Percentiles rank a stretch among this genome's conserved stretches.
Conservation (phyloP, 2,113 vertebrate genomes). For the Manacus vitellinus region DNA sequence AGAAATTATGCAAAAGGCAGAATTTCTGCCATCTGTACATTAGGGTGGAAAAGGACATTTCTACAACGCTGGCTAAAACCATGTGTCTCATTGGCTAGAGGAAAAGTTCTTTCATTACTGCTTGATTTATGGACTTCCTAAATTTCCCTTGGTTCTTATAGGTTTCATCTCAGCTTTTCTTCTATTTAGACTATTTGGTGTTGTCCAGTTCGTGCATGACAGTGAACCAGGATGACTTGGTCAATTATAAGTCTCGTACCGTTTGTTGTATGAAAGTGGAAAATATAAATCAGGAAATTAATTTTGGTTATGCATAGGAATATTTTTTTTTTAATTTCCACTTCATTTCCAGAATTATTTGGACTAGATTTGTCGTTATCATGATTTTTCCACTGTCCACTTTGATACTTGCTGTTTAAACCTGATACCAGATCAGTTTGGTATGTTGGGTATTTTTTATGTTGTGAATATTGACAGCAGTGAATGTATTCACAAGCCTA, state of each 20-base stretch:
- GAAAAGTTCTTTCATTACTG: not conserved
- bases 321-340: not conserved
- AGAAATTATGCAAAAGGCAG: not conserved
- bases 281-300: not conserved
- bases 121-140: not conserved
- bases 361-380: not conserved
- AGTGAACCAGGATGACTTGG: not conserved
- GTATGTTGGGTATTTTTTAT: not conserved
- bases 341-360: not conserved
- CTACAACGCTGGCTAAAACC: not conserved
- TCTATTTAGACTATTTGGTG: not conserved
- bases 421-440: not conserved
- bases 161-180: not conserved
- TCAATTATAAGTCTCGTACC: not conserved
- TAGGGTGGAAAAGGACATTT: not conserved
- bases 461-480: not conserved
- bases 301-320: not conserved
- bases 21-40: not conserved
- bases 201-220: not conserved
- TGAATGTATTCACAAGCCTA: not conserved
- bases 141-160: not conserved
- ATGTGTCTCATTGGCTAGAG: not conserved
- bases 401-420: not conserved
- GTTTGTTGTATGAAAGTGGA: not conserved
- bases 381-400: not conserved